Evolutionary conservation across 2,797 vertebrate genomes (phyloP).

Genomic region (Babyrousa celebensis): DNA sequence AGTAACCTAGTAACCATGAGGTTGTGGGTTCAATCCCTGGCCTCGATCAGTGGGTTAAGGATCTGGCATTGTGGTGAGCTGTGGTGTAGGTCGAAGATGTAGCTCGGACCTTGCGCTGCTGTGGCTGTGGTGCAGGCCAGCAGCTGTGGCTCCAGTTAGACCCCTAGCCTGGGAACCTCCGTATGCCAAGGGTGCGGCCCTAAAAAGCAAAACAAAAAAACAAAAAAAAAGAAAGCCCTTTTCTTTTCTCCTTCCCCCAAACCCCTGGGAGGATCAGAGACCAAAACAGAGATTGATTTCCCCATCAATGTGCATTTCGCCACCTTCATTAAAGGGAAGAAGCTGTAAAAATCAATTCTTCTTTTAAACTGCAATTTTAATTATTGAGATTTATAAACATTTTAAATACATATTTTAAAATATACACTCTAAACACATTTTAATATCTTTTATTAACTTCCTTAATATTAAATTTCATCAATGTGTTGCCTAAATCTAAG

Average conservation of each 20-base stretch:
- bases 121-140: no score
- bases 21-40: no score
- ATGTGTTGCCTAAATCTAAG: neutral
- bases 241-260: neutral
- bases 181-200: no score
- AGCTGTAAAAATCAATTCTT: neutral
- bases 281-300: conserved; percentile 8
- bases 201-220: no score
- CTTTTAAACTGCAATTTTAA: conserved; percentile 27
- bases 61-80: no score
- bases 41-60: no score
- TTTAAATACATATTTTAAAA: conserved; percentile 2
- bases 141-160: no score
- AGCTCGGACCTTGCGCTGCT: no score
- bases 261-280: neutral
- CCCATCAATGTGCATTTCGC: neutral
- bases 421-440: neutral
- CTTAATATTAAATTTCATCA: neutral
- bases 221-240: neutral
- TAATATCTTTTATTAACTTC: conserved; percentile 13
- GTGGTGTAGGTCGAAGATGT: no score
- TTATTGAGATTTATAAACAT: neutral
- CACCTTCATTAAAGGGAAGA: conserved; percentile 13
- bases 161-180: no score
- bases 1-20: no score